Evolutionary conservation across 2,888 invertebrate genomes (phyloP).

Genomic region (Synergus itoensis): DNA sequence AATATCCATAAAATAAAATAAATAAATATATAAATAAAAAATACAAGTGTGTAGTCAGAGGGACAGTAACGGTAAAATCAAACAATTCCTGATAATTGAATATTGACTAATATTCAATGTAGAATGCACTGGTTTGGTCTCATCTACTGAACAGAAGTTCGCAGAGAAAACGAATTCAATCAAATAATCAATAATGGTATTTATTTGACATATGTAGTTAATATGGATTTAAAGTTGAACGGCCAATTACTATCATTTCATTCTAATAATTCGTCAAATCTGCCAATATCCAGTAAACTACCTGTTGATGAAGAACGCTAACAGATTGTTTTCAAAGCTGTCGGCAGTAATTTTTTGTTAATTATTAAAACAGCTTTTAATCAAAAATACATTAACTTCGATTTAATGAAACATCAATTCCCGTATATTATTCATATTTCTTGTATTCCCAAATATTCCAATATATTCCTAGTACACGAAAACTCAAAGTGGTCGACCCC

Average conservation of each 20-base stretch:
- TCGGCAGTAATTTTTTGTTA: neutral
- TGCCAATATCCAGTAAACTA: constrained; percentile 9
- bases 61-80: constrained; percentile 56
- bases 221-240: neutral
- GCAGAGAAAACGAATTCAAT: neutral
- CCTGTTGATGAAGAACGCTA: constrained; percentile 28
- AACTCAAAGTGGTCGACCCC: too few relatives aligned
- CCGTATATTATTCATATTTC: too few relatives aligned
- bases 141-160: neutral
- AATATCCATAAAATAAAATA: too few relatives aligned
- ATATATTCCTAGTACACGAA: too few relatives aligned
- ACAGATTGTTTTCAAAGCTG: neutral
- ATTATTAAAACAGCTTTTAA: neutral
- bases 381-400: too few relatives aligned
- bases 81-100: constrained; percentile 59
- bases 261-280: neutral
- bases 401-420: too few relatives aligned
- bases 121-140: constrained; percentile 52
- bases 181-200: neutral
- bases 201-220: neutral
- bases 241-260: neutral
- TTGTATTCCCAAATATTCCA: too few relatives aligned
- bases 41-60: constrained; percentile 55
- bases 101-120: constrained; percentile 55
- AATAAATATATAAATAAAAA: neutral